Evolutionary conservation across 2,797 vertebrate species (phyloP).

Genomic region (Loris lydekkerianus): DNA sequence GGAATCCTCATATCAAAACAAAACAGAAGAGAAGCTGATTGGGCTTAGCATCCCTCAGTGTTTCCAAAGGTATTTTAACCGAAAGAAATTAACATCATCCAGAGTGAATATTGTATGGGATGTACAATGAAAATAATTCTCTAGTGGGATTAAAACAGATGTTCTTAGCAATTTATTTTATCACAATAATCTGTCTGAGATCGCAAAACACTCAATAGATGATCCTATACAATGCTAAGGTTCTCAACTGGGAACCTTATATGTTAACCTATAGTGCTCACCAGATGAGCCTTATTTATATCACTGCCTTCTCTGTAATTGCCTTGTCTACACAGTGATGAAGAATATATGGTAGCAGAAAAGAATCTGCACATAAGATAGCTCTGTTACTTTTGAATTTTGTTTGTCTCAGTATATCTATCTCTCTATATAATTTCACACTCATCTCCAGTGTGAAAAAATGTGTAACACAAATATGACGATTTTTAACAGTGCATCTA

Average conservation of each 20-base stretch:
- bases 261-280: no score
- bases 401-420: not conserved
- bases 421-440: not conserved
- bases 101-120: not conserved
- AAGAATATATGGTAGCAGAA: not conserved
- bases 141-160: not conserved
- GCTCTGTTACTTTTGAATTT: not conserved
- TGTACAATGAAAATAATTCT: not conserved
- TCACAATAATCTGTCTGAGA: not conserved
- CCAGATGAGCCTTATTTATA: not conserved
- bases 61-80: not conserved
- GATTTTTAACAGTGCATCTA: not conserved
- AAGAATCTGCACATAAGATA: not conserved
- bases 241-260: not conserved
- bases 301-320: not conserved
- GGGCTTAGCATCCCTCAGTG: not conserved
- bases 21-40: not conserved
- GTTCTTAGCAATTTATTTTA: not conserved
- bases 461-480: not conserved
- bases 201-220: not conserved
- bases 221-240: not conserved
- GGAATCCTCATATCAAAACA: not conserved
- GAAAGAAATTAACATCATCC: not conserved
- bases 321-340: not conserved
- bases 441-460: not conserved